Evolutionary conservation across 2,113 vertebrate species (phyloP).

Genomic region (Syrmaticus mikado): DNA sequence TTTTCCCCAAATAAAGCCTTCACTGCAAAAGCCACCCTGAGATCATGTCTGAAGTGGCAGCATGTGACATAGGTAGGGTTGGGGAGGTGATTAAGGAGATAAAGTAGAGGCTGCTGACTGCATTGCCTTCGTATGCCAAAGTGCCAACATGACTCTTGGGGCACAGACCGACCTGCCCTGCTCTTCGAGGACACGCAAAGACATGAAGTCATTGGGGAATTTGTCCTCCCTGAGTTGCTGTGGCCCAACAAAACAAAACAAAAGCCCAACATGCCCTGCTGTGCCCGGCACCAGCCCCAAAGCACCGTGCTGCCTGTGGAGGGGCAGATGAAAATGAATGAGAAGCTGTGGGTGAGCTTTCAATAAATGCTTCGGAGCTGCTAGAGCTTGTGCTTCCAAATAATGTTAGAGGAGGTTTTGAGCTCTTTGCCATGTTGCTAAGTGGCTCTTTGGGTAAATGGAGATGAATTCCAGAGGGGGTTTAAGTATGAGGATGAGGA

Average conservation of each 20-base stretch:
- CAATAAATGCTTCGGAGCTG: constrained; percentile 7
- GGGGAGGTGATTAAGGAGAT: not conserved
- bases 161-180: not conserved
- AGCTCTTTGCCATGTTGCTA: constrained; percentile 16
- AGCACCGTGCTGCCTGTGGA: not conserved
- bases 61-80: not conserved
- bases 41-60: not conserved
- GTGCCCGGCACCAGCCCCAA: not conserved
- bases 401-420: not conserved
- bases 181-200: not conserved
- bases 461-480: constrained; percentile 45
- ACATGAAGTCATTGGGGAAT: not conserved
- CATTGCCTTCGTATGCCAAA: not conserved
- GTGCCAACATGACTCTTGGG: not conserved
- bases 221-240: accelerated
- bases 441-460: constrained; percentile 22
- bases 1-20: not conserved
- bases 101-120: constrained; percentile 13
- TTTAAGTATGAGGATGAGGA: not conserved
- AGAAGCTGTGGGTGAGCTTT: constrained; percentile 16
- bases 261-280: not conserved
- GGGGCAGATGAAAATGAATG: not conserved
- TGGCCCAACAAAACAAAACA: no score
- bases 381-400: not conserved
- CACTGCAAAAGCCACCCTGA: not conserved